These are phyloP conservation scores for Drosophila merina DNA, from an alignment of 2,888 invertebrate genomes.

Conservation along the genomic window DNA sequence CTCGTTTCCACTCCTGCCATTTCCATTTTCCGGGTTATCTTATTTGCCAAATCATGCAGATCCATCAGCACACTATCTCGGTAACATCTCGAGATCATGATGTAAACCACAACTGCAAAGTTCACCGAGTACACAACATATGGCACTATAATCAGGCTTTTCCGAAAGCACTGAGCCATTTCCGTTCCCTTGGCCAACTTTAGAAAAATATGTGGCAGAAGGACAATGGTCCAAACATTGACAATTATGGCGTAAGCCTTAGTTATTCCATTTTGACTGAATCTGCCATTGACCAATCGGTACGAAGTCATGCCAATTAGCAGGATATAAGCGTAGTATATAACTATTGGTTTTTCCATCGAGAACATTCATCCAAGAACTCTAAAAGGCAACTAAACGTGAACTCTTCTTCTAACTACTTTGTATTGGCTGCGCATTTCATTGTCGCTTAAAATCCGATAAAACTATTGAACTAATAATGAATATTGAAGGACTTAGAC, in stretches of 20 bases:
- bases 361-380: not conserved
- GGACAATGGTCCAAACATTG: not conserved
- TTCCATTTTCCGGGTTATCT: constrained; percentile 8
- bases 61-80: constrained; percentile 13
- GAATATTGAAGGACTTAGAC: too few relatives aligned
- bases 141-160: not conserved
- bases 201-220: not conserved
- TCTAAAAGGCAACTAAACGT: not conserved
- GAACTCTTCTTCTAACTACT: not conserved
- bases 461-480: not conserved
- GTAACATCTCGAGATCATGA: constrained; percentile 6
- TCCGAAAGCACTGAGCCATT: constrained; percentile 12
- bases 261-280: not conserved
- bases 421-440: not conserved
- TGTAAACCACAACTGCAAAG: constrained; percentile 14
- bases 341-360: not conserved
- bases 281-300: constrained; percentile 1
- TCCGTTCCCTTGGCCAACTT: not conserved
- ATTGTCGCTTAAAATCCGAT: not conserved
- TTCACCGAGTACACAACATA: constrained; percentile 4
- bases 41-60: not conserved
- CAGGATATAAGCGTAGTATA: constrained; percentile 1
- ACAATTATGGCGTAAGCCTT: not conserved
- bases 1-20: not conserved
- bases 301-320: constrained; percentile 13